These are phyloP conservation scores for Nettapus auritus DNA, from an alignment of 2,113 vertebrate species.

Conservation along the genomic window DNA sequence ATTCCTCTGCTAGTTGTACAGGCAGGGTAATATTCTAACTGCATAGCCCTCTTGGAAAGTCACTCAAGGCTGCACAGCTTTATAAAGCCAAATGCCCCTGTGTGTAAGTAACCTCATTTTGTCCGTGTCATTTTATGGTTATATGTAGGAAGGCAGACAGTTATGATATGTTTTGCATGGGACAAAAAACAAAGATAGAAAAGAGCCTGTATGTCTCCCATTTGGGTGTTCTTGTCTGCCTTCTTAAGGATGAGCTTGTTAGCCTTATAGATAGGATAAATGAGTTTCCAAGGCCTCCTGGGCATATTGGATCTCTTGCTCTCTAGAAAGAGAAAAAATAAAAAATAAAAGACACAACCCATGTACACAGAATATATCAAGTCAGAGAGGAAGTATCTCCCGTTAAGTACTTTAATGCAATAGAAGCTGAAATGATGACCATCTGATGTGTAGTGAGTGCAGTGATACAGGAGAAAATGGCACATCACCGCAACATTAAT, in stretches of 20 bases:
- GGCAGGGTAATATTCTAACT: neutral
- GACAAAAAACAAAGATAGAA: neutral
- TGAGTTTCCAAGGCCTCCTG: neutral
- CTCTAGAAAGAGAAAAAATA: neutral
- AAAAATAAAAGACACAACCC: neutral
- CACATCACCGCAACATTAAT: neutral
- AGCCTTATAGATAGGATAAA: neutral
- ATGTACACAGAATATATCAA: neutral
- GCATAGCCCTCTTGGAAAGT: neutral
- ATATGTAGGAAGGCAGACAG: fast-evolving
- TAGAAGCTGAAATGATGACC: neutral
- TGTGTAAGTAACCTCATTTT: neutral
- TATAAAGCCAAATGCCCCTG: neutral
- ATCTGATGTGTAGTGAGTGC: neutral
- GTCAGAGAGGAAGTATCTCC: neutral
- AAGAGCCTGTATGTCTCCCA: neutral
- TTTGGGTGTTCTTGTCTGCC: neutral
- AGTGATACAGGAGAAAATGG: neutral
- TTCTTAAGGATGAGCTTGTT: neutral
- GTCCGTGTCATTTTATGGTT: neutral
- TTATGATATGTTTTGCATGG: neutral
- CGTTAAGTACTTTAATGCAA: neutral
- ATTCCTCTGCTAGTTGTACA: neutral
- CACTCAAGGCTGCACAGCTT: neutral
- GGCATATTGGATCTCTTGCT: neutral